phyloP scores from a whole-genome alignment of 2,797 vertebrate genomes.

The Kryptolebias ocellatus region DNA sequence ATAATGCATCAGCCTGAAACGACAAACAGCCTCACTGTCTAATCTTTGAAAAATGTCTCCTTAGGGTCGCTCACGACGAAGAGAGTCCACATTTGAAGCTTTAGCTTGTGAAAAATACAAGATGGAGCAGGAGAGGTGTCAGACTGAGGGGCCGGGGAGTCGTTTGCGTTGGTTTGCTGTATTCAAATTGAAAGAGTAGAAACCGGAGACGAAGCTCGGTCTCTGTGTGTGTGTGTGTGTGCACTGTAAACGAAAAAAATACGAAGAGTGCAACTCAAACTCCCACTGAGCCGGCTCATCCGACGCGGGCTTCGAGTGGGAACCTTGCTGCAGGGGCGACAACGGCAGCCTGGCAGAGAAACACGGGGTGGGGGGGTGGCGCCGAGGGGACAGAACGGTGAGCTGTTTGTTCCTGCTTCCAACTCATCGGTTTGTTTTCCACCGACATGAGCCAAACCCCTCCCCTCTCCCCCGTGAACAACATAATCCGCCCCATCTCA shows the following conservation, averaged over 20 bases:
- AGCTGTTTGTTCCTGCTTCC: conserved; percentile 12
- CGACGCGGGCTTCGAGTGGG: conserved; percentile 24
- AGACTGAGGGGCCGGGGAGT: neutral
- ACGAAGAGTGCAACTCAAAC: conserved; percentile 21
- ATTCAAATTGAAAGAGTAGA: conserved; percentile 26
- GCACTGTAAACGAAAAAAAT: neutral
- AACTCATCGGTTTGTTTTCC: conserved; percentile 22
- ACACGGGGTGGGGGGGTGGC: conserved; percentile 1
- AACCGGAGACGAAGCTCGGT: conserved; percentile 14
- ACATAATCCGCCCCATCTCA: neutral
- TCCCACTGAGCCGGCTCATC: conserved; percentile 38
- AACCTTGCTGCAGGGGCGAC: conserved; percentile 35
- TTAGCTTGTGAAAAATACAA: neutral
- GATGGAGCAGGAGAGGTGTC: neutral
- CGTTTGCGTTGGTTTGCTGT: conserved; percentile 21
- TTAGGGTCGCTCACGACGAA: neutral
- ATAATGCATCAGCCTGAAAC: neutral
- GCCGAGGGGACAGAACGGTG: conserved; percentile 9
- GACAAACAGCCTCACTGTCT: neutral
- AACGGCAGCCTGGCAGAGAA: neutral
- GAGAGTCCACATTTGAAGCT: neutral
- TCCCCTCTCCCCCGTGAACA: neutral
- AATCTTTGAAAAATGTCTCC: neutral
- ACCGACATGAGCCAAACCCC: conserved; percentile 7
- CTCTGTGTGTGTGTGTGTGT: neutral